A percentile compares a stretch with the other conserved stretches of the same genome.
Evolutionary conservation across 1,140 invertebrate species (phyloP).

Genomic region (Aphelenchoides fujianensis): DNA sequence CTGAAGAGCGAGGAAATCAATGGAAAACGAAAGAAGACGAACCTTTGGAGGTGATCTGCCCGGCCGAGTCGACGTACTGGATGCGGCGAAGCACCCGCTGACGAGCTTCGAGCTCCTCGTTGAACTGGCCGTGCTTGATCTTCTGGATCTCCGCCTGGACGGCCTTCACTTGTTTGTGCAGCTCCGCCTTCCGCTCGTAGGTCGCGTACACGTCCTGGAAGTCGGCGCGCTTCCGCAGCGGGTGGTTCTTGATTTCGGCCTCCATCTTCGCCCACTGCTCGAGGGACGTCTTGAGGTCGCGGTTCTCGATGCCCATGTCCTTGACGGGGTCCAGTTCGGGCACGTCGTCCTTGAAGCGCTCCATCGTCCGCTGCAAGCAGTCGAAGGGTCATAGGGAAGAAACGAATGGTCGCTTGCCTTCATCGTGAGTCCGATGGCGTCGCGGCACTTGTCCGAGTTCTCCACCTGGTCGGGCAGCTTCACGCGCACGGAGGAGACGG

Average conservation of each 20-base stretch:
- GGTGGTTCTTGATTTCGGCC: background rate
- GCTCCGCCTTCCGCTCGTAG: slow-evolving; percentile 19
- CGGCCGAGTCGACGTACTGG: slow-evolving; percentile 84
- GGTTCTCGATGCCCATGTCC: slow-evolving; percentile 18
- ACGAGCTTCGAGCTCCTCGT: slow-evolving; percentile 91
- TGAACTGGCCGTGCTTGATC: slow-evolving; percentile 86
- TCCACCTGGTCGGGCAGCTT: slow-evolving; percentile 85
- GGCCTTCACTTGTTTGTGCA: slow-evolving; percentile 61
- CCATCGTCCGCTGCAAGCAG: slow-evolving; percentile 12
- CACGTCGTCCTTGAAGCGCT: background rate
- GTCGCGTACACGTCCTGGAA: slow-evolving; percentile 18
- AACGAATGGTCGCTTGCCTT: background rate
- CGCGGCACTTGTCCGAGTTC: slow-evolving; percentile 74
- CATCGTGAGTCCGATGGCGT: background rate
- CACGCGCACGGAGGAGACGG: slow-evolving; percentile 83
- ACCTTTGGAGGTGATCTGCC: slow-evolving; percentile 85
- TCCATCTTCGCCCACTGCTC: slow-evolving; percentile 14
- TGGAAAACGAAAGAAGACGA: background rate
- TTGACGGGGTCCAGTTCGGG: slow-evolving; percentile 23
- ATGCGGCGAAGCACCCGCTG: slow-evolving; percentile 86
- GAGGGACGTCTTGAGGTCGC: background rate
- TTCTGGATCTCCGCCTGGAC: slow-evolving; percentile 77
- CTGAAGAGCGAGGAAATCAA: slow-evolving; percentile 67
- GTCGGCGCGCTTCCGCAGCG: slow-evolving; percentile 1
- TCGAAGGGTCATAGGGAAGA: too few relatives aligned